Evolutionary conservation across 2,888 invertebrate species (phyloP).

Genomic region (Spilarctia lutea): DNA sequence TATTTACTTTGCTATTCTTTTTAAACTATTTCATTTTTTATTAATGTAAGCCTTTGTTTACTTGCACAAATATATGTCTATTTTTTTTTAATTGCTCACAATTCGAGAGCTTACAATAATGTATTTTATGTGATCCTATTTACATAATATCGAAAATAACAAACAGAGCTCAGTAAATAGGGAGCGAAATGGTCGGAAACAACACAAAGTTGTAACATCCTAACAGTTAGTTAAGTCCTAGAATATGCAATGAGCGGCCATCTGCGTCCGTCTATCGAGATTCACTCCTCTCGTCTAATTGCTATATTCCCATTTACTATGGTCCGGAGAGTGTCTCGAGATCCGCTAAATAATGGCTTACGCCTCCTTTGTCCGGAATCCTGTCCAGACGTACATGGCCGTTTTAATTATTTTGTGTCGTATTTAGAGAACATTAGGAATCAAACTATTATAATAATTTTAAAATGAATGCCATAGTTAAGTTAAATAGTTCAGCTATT

Average conservation of each 20-base stretch:
- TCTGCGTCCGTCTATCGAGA: conserved; percentile 41
- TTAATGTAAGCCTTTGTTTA: background rate
- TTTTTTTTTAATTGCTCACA: background rate
- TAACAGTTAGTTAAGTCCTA: conserved; percentile 28
- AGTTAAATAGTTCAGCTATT: background rate
- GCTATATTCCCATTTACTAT: conserved; percentile 48
- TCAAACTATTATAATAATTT: background rate
- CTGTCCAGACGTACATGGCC: background rate
- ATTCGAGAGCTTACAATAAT: background rate
- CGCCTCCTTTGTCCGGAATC: conserved; percentile 9
- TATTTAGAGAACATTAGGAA: background rate
- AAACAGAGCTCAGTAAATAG: background rate
- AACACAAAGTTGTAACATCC: conserved; percentile 20
- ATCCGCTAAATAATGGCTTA: conserved; percentile 13
- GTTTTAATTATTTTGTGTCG: background rate
- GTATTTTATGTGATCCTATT: background rate
- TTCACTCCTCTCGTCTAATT: conserved; percentile 46
- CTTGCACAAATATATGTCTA: background rate
- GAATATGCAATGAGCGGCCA: conserved; percentile 41
- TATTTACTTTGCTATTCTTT: background rate
- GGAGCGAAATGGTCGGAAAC: background rate
- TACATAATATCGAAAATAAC: background rate
- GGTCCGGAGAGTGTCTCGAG: conserved; percentile 19
- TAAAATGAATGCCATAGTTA: background rate
- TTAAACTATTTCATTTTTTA: too few relatives aligned